phyloP scores from a whole-genome alignment of 2,113 vertebrate genomes.

The Psilopsiagon aurifrons region DNA sequence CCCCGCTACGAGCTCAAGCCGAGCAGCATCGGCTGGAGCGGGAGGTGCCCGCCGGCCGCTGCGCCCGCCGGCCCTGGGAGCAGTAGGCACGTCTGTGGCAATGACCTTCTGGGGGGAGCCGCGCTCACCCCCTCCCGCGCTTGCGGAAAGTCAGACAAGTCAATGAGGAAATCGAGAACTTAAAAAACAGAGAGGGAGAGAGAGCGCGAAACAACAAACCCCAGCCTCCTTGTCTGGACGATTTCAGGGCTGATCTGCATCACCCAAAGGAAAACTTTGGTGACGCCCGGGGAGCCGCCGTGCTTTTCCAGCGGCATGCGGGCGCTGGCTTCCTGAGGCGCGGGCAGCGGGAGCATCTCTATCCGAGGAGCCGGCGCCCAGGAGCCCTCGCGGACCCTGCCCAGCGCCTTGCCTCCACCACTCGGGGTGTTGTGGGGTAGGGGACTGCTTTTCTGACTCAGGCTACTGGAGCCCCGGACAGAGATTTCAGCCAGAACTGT shows the following conservation, averaged over 20 bases:
- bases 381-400: background rate
- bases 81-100: background rate
- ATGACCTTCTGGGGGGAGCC: background rate
- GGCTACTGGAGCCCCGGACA: background rate
- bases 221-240: background rate
- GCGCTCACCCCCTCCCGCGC: background rate
- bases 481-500: background rate
- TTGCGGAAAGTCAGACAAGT: background rate
- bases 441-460: background rate
- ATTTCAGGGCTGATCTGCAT: background rate
- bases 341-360: background rate
- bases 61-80: background rate
- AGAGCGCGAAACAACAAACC: background rate
- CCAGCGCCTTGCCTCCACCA: background rate
- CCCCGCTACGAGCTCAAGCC: background rate
- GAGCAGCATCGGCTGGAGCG: background rate
- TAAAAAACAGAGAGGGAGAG: background rate
- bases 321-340: background rate
- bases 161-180: background rate
- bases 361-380: background rate
- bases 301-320: background rate
- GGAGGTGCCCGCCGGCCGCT: background rate
- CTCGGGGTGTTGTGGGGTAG: background rate
- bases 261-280: constrained; percentile 34
- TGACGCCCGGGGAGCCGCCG: background rate